Conservation (phyloP, 2,113 vertebrate genomes). For the Gymnocephalus cernua region DNA sequence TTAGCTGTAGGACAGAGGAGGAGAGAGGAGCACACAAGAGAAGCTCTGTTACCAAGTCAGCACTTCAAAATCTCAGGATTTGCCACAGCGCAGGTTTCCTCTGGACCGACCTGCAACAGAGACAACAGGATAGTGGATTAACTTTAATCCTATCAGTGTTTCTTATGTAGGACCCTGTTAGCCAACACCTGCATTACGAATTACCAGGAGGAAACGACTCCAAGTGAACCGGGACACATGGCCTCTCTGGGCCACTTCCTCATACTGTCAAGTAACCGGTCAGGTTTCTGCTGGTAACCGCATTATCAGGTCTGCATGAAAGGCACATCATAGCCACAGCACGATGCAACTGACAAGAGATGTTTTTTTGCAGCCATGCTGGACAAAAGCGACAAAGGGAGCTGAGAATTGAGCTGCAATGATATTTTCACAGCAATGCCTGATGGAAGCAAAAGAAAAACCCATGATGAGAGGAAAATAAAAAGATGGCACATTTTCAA, state of each 20-base stretch:
- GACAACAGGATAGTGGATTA: slow-evolving; percentile 73
- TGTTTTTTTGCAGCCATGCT: not conserved
- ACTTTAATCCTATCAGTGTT: slow-evolving; percentile 70
- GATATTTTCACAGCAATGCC: slow-evolving; percentile 15
- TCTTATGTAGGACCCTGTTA: slow-evolving; percentile 51
- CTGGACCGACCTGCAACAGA: slow-evolving; percentile 46
- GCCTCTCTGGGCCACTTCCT: slow-evolving; percentile 37
- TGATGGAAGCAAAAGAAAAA: slow-evolving; percentile 3
- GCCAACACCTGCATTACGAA: slow-evolving; percentile 67
- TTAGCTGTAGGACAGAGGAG: slow-evolving; percentile 49
- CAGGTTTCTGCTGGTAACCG: slow-evolving; percentile 36
- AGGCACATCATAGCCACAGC: slow-evolving; percentile 25
- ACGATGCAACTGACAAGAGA: slow-evolving; percentile 6
- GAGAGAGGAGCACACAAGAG: slow-evolving; percentile 54
- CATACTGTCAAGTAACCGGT: not conserved
- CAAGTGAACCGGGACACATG: slow-evolving; percentile 41
- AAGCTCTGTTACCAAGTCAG: slow-evolving; percentile 63
- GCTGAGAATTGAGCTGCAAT: slow-evolving; percentile 5
- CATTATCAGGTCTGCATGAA: slow-evolving; percentile 40
- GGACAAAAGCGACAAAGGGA: slow-evolving; percentile 9
- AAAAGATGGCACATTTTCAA: slow-evolving; percentile 8
- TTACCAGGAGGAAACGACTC: slow-evolving; percentile 60
- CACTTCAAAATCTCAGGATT: slow-evolving; percentile 53
- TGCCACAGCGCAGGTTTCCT: slow-evolving; percentile 46
- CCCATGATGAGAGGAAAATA: not conserved